Conservation (phyloP, 1,140 invertebrate genomes). For the Orchestia grillus region DNA sequence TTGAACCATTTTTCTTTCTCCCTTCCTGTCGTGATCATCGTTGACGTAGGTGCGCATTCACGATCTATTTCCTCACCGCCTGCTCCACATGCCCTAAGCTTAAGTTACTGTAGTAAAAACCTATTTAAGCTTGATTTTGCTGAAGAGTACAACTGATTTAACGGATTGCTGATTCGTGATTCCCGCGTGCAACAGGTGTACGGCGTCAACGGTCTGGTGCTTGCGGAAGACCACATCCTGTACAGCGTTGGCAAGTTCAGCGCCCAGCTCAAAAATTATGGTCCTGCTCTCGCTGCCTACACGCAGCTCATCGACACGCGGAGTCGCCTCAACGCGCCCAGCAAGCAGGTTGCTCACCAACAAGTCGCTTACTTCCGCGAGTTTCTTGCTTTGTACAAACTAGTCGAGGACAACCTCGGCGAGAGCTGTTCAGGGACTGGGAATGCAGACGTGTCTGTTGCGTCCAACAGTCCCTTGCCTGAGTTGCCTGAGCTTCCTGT, state of each 20-base stretch:
- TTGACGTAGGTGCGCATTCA: background rate
- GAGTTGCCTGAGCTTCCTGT: slow-evolving; percentile 77
- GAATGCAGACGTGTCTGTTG: background rate
- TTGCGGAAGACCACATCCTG: slow-evolving; percentile 95
- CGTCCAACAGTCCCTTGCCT: slow-evolving; percentile 73
- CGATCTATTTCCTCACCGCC: background rate
- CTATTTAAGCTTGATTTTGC: slow-evolving; percentile 68
- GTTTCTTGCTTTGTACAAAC: slow-evolving; percentile 81
- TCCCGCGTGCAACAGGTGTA: slow-evolving; percentile 79
- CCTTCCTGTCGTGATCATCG: too few relatives aligned
- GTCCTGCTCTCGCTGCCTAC: slow-evolving; percentile 84
- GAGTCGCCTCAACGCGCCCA: slow-evolving; percentile 77
- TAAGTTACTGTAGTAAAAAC: background rate
- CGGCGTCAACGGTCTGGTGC: slow-evolving; percentile 84
- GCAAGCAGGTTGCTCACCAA: slow-evolving; percentile 82
- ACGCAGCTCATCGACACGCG: slow-evolving; percentile 82
- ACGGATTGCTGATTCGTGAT: background rate
- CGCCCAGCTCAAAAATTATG: slow-evolving; percentile 81
- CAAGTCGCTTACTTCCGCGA: slow-evolving; percentile 89
- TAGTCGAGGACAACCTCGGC: slow-evolving; percentile 76
- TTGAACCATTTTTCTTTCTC: too few relatives aligned
- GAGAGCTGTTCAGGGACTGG: background rate
- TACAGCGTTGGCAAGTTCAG: slow-evolving; percentile 92
- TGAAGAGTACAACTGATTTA: background rate
- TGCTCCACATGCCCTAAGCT: background rate